Percentiles rank a stretch among this genome's conserved stretches.
These are phyloP conservation scores for Mormyrus iriodes DNA, from an alignment of 2,113 vertebrate species.

Conservation along the genomic window DNA sequence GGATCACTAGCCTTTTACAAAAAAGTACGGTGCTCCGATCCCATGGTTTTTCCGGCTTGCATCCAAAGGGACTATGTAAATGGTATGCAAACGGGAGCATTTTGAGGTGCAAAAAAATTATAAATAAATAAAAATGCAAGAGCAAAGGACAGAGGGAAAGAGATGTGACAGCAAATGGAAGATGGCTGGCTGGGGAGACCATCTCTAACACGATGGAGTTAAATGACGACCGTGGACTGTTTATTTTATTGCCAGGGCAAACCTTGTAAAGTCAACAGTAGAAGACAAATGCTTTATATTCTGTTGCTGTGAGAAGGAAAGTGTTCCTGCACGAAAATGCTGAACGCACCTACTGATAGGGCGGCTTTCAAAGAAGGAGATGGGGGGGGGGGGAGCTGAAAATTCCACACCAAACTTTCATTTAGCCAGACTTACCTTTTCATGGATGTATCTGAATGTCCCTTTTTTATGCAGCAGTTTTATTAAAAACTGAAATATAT, in stretches of 20 bases:
- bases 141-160: constrained; percentile 3
- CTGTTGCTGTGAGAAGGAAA: not conserved
- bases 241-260: constrained; percentile 14
- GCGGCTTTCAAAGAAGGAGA: not conserved
- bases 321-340: not conserved
- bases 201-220: constrained; percentile 44
- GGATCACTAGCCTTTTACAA: constrained; percentile 29
- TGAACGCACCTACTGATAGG: not conserved
- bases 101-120: constrained; percentile 23
- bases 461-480: constrained; percentile 1
- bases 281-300: not conserved
- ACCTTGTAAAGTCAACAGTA: constrained; percentile 29
- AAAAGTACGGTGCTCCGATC: constrained; percentile 30
- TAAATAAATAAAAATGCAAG: not conserved
- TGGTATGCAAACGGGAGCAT: constrained; percentile 38
- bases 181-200: constrained; percentile 36
- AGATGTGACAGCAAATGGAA: constrained; percentile 33
- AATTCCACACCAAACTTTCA: not conserved
- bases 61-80: constrained; percentile 39
- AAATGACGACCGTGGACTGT: constrained; percentile 19
- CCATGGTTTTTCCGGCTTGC: constrained; percentile 21
- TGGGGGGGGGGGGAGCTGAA: not conserved
- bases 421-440: not conserved
- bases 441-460: not conserved
- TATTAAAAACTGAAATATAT: not conserved